Evolutionary conservation across 2,888 invertebrate species (phyloP).

Genomic region (Ophion ellenae): DNA sequence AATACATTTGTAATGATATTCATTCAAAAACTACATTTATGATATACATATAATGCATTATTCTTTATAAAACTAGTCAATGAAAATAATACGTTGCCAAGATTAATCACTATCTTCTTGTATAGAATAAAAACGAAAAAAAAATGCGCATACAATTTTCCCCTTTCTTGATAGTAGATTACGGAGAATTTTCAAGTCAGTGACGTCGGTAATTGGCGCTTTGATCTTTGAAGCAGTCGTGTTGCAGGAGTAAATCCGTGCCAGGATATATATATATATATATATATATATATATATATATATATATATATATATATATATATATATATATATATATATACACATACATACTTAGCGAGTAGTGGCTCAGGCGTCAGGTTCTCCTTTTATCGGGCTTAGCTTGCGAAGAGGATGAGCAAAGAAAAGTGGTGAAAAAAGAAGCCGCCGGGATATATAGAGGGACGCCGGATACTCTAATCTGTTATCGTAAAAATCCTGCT

Average conservation of each 20-base stretch:
- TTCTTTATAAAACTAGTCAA: no score
- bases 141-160: neutral
- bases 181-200: neutral
- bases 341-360: slow-evolving; percentile 63
- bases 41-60: no score
- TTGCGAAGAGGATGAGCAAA: slow-evolving; percentile 46
- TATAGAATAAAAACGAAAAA: no score
- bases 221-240: neutral
- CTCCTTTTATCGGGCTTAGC: slow-evolving; percentile 36
- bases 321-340: slow-evolving; percentile 7
- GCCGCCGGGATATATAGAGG: slow-evolving; percentile 36
- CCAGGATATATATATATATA: no score
- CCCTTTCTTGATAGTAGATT: neutral
- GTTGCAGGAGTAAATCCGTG: slow-evolving; percentile 8
- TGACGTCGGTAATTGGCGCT: slow-evolving; percentile 4
- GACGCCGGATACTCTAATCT: slow-evolving; percentile 76
- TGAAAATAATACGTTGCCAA: no score
- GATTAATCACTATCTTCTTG: no score
- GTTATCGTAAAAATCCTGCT: slow-evolving; percentile 79
- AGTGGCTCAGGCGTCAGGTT: slow-evolving; percentile 61
- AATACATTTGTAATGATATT: no score
- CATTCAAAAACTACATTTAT: no score
- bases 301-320: slow-evolving; percentile 37
- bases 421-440: slow-evolving; percentile 50
- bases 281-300: no score